Evolutionary conservation across 2,797 vertebrate species (phyloP).

Genomic region (Urocyon cinereoargenteus): DNA sequence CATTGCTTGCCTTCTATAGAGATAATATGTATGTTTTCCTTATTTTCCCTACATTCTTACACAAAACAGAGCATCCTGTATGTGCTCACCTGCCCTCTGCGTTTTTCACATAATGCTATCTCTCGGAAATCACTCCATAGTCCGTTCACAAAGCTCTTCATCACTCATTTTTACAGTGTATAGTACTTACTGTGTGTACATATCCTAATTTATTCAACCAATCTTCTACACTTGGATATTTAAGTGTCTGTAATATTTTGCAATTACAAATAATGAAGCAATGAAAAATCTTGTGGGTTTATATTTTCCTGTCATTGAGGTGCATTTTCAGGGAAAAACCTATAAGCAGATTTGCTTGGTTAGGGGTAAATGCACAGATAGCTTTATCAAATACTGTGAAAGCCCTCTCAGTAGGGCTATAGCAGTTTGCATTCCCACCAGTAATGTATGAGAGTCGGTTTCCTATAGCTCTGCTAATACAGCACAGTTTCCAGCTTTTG

Average conservation of each 20-base stretch:
- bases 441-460: neutral
- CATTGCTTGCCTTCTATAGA: neutral
- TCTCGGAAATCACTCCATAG: neutral
- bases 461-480: neutral
- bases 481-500: neutral
- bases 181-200: neutral
- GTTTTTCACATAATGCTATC: neutral
- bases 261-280: neutral
- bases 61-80: neutral
- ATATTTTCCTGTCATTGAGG: neutral
- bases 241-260: slow-evolving; percentile 24
- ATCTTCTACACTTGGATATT: neutral
- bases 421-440: neutral
- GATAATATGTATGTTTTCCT: neutral
- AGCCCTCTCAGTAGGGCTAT: neutral
- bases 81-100: neutral
- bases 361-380: neutral
- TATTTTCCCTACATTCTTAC: neutral
- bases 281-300: neutral
- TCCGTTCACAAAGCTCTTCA: neutral
- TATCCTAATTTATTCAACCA: neutral
- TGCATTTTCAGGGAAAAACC: slow-evolving; percentile 7
- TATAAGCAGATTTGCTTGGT: slow-evolving; percentile 39
- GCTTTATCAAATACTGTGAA: neutral
- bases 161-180: neutral